Conservation (phyloP, 2,888 invertebrate genomes). For the Amblyjoppa fuscipennis region DNA sequence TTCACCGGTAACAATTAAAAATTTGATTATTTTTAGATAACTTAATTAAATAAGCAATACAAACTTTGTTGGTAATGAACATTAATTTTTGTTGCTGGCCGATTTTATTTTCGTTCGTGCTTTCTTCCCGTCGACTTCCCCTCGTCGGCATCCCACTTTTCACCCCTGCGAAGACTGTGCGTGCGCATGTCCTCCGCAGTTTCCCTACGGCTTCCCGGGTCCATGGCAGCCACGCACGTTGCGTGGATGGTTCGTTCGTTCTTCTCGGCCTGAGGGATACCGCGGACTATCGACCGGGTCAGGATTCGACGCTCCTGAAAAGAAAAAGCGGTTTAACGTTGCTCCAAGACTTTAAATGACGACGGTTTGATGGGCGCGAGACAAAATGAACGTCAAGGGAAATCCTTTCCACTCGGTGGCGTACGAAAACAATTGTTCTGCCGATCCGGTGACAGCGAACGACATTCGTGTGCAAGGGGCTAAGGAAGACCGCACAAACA, state of each 20-base stretch:
- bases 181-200: background rate
- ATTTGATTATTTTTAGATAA: background rate
- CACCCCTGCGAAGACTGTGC: background rate
- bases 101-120: background rate
- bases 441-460: background rate
- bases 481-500: background rate
- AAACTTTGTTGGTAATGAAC: background rate
- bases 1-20: background rate
- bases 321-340: background rate
- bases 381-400: background rate
- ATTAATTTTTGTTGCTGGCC: background rate
- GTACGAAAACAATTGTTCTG: background rate
- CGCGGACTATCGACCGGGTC: slow-evolving; percentile 1
- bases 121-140: background rate
- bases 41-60: background rate
- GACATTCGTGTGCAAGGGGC: background rate
- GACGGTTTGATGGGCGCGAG: background rate
- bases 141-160: background rate
- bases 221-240: slow-evolving; percentile 14
- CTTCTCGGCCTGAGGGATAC: background rate
- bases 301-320: slow-evolving; percentile 1
- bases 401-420: background rate
- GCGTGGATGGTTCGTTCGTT: slow-evolving; percentile 10
- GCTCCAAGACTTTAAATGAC: background rate
- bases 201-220: background rate